Evolutionary conservation across 2,888 invertebrate genomes (phyloP).

Genomic region (Eilema griseolum): DNA sequence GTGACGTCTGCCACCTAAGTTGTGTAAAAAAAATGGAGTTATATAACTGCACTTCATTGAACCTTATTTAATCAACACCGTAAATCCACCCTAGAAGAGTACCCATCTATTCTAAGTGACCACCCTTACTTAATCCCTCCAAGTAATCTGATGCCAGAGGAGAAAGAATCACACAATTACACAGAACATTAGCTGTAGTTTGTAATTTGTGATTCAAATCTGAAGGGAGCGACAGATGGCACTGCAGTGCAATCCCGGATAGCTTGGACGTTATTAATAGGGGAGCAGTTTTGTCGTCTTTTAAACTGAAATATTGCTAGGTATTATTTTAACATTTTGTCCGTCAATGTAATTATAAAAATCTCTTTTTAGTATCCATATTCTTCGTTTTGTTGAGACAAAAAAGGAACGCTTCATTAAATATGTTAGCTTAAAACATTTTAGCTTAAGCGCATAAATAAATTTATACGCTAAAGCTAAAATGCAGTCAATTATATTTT

Average conservation of each 20-base stretch:
- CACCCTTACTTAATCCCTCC: conserved; percentile 39
- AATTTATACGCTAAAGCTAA: too few species aligned
- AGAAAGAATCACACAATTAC: conserved; percentile 57
- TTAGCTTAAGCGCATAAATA: too few species aligned
- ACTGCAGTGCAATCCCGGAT: conserved; percentile 38
- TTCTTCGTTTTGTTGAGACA: too few species aligned
- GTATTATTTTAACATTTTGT: not conserved
- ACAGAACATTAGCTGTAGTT: conserved; percentile 58
- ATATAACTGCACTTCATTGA: not conserved
- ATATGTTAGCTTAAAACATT: too few species aligned
- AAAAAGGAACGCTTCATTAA: too few species aligned
- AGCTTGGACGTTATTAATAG: conserved; percentile 45
- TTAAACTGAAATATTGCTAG: not conserved
- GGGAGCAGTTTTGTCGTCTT: conserved; percentile 20
- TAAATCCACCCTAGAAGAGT: conserved; percentile 22
- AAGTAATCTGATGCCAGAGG: conserved; percentile 28
- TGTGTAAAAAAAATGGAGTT: not conserved
- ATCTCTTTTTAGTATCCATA: too few species aligned
- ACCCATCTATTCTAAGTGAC: conserved; percentile 26
- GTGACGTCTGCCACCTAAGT: too few species aligned
- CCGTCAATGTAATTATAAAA: not conserved
- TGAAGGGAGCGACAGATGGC: conserved; percentile 57
- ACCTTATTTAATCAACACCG: conserved; percentile 37
- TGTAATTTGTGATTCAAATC: conserved; percentile 63
- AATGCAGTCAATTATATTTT: too few species aligned